Conservation (phyloP, 2,113 vertebrate genomes). For the Nothocercus nigrocapillus region DNA sequence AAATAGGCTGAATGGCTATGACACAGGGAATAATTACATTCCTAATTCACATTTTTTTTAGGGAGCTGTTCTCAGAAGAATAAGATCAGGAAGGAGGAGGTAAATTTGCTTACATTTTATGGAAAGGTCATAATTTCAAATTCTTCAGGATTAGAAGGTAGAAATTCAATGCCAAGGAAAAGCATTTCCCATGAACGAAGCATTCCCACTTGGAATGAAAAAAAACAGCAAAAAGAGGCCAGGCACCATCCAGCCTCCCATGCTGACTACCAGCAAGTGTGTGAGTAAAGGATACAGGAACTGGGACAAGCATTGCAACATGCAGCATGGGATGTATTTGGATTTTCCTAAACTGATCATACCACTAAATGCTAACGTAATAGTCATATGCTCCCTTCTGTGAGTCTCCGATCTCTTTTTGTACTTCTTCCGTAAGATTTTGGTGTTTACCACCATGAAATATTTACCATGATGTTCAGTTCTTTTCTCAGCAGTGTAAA, state of each 20-base stretch:
- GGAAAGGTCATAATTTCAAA: background rate
- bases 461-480: background rate
- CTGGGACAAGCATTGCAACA: background rate
- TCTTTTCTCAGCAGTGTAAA: background rate
- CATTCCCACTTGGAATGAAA: background rate
- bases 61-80: background rate
- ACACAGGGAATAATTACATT: background rate
- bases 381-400: background rate
- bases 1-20: background rate
- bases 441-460: background rate
- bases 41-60: background rate
- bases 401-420: background rate
- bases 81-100: background rate
- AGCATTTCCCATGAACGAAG: background rate
- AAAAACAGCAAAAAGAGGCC: background rate
- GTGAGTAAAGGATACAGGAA: background rate
- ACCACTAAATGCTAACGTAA: background rate
- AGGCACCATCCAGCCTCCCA: background rate
- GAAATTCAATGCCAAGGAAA: background rate
- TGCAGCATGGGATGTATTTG: background rate
- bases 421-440: background rate
- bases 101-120: background rate
- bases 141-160: background rate
- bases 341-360: fast-evolving
- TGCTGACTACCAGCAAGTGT: background rate